phyloP scores from a whole-genome alignment of 2,113 vertebrate species.

The Prunella fulvescens region DNA sequence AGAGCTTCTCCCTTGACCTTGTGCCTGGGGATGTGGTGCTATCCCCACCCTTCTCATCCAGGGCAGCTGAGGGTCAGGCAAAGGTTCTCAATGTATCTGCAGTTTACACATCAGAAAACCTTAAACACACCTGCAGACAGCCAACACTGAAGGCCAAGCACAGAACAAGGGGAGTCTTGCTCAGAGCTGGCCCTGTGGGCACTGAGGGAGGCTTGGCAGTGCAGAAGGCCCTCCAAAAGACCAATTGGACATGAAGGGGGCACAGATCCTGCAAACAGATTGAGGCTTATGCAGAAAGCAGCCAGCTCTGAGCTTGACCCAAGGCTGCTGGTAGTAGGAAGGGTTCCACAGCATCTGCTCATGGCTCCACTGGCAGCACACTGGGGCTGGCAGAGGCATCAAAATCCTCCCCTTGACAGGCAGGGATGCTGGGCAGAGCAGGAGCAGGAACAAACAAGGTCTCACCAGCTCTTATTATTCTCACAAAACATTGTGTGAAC shows the following conservation, averaged over 20 bases:
- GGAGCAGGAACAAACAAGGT: background rate
- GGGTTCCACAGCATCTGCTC: background rate
- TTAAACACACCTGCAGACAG: background rate
- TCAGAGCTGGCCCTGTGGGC: background rate
- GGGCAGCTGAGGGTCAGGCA: background rate
- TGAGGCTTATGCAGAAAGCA: background rate
- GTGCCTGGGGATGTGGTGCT: accelerated
- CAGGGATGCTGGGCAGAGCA: background rate
- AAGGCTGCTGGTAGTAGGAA: background rate
- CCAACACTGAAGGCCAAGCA: background rate
- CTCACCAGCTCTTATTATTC: background rate
- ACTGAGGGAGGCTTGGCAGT: background rate
- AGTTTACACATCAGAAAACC: background rate
- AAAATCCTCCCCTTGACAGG: background rate
- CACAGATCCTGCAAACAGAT: background rate
- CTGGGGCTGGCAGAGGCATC: background rate
- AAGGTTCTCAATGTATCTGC: background rate
- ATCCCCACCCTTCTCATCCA: background rate
- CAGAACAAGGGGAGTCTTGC: background rate
- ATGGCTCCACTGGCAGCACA: accelerated
- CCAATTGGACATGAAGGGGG: background rate
- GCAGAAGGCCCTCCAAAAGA: background rate
- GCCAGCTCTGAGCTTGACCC: background rate
- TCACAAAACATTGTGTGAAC: background rate
- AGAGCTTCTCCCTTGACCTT: background rate